Base-by-base conservation (phyloP, 2,113 vertebrate species). In the Callipepla californica region DNA sequence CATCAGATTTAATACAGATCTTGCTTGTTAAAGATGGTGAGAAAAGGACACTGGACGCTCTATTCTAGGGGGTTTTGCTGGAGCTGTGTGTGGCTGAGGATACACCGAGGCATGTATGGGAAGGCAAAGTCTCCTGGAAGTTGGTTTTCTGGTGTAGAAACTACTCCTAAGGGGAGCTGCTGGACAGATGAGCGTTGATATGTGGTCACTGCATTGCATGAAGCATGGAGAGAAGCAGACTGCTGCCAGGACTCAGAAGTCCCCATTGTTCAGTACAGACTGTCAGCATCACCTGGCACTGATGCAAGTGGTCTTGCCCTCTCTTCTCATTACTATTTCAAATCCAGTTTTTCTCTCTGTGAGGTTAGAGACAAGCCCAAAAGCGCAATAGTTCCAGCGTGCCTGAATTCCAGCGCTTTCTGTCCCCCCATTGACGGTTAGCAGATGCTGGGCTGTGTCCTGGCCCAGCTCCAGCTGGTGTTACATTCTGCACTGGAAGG, bases 1-100 rank as follows among this genome's bases (percentile, higher is more conserved):
- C 53, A 81, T 58, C 81, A 81, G 36, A 44, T 84, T 95, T 94
- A 90, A 85, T 40, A 48, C 22, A 79, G 16, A 32, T 48, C 18
- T 32, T 59, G 12, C 32, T 63, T 74, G 74, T 55, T 34, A 62
- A 11, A 18, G 74, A 76, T 51, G 51, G 72, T 57, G 80, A 32
- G 53, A 58, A 32, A 91, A 58, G 58, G 75, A 62, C 40, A 22
- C 55, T 66, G 68, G 94, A 7, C 85, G 73, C 85, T 85, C 58
- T 83, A 78, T 78, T 63, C 47, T 69, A 44, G 65, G 61, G 45
- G 16, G 50, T 28, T 58, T 3, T 6, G 5, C 21, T 7, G 10
- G 50, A 83, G 57, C 28, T 0, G 1, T 13, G 25, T 44, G 78
- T 76, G 13, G 23, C 5, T 44, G 61, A 62, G 53, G 59, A 61